Evolutionary conservation across 2,797 vertebrate genomes (phyloP).

Genomic region (Molossus alvarezi): DNA sequence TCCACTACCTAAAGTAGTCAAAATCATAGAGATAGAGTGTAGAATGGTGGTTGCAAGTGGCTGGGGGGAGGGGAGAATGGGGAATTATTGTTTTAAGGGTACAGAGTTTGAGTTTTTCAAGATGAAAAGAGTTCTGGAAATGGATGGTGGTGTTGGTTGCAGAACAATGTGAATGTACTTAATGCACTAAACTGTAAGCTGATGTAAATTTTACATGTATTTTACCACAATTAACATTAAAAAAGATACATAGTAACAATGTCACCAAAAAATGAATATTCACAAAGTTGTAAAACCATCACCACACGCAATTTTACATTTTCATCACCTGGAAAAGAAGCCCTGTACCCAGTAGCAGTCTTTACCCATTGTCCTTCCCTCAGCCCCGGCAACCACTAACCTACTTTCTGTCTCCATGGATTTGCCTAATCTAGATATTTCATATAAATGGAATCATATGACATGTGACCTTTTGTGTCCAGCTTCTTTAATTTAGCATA

Average conservation of each 20-base stretch:
- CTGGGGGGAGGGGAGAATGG: not conserved
- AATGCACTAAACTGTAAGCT: not conserved
- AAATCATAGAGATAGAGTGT: not conserved
- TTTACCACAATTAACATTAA: not conserved
- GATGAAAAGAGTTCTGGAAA: not conserved
- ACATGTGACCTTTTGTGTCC: too few relatives aligned
- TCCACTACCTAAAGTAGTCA: not conserved
- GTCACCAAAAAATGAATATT: conserved; percentile 19
- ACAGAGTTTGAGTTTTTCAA: not conserved
- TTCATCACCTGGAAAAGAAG: not conserved
- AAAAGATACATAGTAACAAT: not conserved
- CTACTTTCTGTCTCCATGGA: too few relatives aligned
- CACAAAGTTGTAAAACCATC: not conserved
- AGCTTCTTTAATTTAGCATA: too few relatives aligned
- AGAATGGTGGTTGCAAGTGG: not conserved
- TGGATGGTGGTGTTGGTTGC: not conserved
- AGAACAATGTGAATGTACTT: not conserved
- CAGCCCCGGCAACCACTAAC: not conserved
- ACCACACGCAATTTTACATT: not conserved
- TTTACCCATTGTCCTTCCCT: not conserved
- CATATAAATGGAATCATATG: too few relatives aligned
- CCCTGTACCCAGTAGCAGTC: not conserved
- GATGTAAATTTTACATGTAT: not conserved
- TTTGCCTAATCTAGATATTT: too few relatives aligned
- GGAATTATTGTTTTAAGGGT: not conserved